phyloP scores from a whole-genome alignment of 2,888 invertebrate genomes.

The Spilarctia lutea region DNA sequence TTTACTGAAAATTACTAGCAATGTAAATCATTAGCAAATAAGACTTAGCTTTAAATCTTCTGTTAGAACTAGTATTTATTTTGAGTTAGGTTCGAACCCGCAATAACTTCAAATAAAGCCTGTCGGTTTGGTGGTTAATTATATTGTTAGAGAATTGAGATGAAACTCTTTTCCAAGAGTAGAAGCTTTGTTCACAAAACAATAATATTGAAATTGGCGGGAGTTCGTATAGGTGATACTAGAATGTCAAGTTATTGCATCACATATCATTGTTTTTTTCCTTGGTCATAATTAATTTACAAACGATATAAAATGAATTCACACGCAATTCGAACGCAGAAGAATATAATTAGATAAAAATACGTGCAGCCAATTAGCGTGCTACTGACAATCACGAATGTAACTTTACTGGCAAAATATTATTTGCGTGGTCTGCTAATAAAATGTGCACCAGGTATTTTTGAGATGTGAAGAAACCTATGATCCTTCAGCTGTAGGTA shows the following conservation, averaged over 20 bases:
- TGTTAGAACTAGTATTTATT: too few relatives aligned
- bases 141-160: too few relatives aligned
- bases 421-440: background rate
- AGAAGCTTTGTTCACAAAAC: background rate
- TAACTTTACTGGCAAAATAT: background rate
- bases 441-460: background rate
- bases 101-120: background rate
- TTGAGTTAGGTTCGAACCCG: background rate
- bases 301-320: background rate
- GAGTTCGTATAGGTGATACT: background rate
- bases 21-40: too few relatives aligned
- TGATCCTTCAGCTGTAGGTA: background rate
- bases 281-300: background rate
- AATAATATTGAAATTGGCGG: background rate
- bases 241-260: background rate
- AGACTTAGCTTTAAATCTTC: too few relatives aligned
- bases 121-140: too few relatives aligned
- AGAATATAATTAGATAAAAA: slow-evolving; percentile 12
- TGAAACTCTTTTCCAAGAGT: background rate
- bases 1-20: too few relatives aligned
- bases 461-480: background rate
- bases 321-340: slow-evolving; percentile 1
- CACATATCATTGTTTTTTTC: background rate
- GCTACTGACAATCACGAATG: background rate
- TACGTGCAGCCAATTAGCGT: slow-evolving; percentile 8